These are phyloP conservation scores for Eupelmus urozonus DNA, from an alignment of 2,888 invertebrate genomes.

Conservation along the genomic window DNA sequence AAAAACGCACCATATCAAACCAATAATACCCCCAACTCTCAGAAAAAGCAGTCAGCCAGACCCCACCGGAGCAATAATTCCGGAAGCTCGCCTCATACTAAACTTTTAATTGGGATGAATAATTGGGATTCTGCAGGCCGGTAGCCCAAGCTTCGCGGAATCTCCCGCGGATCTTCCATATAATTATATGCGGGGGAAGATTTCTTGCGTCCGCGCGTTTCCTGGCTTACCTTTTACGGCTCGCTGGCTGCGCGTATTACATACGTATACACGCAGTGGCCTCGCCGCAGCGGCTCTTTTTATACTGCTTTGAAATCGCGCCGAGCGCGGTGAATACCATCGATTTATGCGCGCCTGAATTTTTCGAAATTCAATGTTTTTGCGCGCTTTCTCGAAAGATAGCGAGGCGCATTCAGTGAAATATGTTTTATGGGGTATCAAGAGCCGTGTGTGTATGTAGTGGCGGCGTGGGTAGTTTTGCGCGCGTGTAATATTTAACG, in stretches of 20 bases:
- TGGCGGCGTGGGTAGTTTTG: no score
- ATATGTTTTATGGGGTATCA: no score
- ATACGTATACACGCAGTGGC: no score
- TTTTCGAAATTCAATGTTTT: constrained; percentile 34
- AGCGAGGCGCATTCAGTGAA: background rate
- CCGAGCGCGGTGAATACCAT: constrained; percentile 1
- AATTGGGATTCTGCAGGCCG: constrained; percentile 47
- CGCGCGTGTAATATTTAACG: background rate
- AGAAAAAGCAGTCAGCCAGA: no score
- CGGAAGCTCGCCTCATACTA: constrained; percentile 31
- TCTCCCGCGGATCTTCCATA: constrained; percentile 44
- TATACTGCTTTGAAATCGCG: constrained; percentile 2
- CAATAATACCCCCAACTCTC: no score
- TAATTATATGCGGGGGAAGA: constrained; percentile 31
- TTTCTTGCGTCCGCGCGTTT: constrained; percentile 8
- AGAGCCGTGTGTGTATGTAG: no score
- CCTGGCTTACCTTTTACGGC: constrained; percentile 41
- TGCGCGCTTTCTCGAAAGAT: constrained; percentile 1
- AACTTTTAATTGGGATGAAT: constrained; percentile 55
- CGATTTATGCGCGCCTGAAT: constrained; percentile 3
- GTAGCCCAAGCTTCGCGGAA: background rate
- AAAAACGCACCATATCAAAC: no score
- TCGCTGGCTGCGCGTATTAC: background rate
- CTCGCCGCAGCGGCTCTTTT: background rate
- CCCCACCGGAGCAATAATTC: no score